Percentiles rank a stretch among this genome's conserved stretches.
Conservation (phyloP, 2,888 invertebrate species). For the Drosophila mayaguana region DNA sequence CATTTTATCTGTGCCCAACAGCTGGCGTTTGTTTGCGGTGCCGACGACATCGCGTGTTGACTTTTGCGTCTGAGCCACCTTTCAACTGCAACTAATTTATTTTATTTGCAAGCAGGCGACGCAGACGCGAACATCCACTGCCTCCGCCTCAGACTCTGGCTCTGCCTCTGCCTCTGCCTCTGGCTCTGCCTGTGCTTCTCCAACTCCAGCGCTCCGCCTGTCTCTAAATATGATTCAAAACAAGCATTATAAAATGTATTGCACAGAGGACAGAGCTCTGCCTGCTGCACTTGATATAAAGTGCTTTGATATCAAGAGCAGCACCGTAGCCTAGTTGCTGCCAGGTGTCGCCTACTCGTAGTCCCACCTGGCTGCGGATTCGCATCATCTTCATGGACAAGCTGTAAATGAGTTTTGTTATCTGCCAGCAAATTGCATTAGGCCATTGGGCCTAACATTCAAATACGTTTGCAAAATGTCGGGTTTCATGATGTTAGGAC, state of each 20-base stretch:
- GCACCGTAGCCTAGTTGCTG: neutral
- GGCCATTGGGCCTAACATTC: neutral
- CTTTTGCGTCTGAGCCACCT: constrained; percentile 79
- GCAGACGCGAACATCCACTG: constrained; percentile 17
- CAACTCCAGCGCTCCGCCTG: neutral
- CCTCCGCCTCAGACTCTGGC: neutral
- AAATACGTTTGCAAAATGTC: neutral
- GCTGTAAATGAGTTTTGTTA: constrained; percentile 77
- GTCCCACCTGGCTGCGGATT: constrained; percentile 33
- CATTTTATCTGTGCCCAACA: constrained; percentile 77
- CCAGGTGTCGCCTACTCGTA: constrained; percentile 11
- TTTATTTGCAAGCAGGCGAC: constrained; percentile 73
- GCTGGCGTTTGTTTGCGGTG: constrained; percentile 81
- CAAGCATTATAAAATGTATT: constrained; percentile 78
- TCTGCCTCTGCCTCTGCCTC: too few relatives aligned
- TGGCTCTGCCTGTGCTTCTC: too few relatives aligned
- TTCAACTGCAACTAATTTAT: constrained; percentile 81
- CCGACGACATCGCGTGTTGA: constrained; percentile 75
- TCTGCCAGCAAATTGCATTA: constrained; percentile 71
- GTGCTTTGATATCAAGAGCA: constrained; percentile 52
- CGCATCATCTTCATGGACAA: constrained; percentile 57
- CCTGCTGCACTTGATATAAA: constrained; percentile 65
- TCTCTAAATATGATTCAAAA: constrained; percentile 74
- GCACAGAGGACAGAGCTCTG: constrained; percentile 32
- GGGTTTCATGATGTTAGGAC: neutral